A percentile compares a stretch with the other conserved stretches of the same genome.
Evolutionary conservation across 2,797 vertebrate species (phyloP).

Genomic region (Zenarchopterus dispar): DNA sequence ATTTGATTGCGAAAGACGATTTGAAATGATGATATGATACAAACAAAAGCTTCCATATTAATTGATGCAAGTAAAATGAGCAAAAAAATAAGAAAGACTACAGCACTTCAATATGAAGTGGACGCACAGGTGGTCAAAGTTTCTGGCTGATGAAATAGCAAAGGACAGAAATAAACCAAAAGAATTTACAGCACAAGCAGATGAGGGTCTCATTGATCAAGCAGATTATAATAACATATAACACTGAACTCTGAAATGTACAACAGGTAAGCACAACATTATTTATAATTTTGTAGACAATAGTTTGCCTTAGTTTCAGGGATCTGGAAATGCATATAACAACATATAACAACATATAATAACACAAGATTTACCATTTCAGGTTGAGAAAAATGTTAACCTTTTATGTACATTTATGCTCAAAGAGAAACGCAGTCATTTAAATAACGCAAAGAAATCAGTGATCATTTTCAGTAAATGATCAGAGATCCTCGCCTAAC

Average conservation of each 20-base stretch:
- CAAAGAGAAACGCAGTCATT: neutral
- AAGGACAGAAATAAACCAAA: neutral
- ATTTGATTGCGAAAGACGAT: neutral
- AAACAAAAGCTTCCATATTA: neutral
- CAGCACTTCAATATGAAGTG: slow-evolving; percentile 71
- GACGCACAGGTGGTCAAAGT: neutral
- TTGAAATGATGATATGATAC: slow-evolving; percentile 13
- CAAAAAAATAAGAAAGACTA: neutral
- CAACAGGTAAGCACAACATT: neutral
- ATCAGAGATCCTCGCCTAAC: too few relatives aligned
- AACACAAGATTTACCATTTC: neutral
- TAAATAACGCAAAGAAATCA: neutral
- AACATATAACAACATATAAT: neutral
- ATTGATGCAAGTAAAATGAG: neutral
- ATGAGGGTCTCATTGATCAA: neutral
- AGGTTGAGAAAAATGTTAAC: neutral
- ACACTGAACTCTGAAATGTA: slow-evolving; percentile 8
- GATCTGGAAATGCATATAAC: neutral
- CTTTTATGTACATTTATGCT: neutral
- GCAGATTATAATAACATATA: slow-evolving; percentile 12
- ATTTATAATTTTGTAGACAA: neutral
- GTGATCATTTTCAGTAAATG: neutral
- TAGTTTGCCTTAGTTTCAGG: neutral
- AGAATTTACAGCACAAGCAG: too few relatives aligned
- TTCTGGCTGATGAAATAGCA: slow-evolving; percentile 6